These are phyloP conservation scores for Merops nubicus DNA, from an alignment of 2,113 vertebrate genomes.

Conservation along the genomic window DNA sequence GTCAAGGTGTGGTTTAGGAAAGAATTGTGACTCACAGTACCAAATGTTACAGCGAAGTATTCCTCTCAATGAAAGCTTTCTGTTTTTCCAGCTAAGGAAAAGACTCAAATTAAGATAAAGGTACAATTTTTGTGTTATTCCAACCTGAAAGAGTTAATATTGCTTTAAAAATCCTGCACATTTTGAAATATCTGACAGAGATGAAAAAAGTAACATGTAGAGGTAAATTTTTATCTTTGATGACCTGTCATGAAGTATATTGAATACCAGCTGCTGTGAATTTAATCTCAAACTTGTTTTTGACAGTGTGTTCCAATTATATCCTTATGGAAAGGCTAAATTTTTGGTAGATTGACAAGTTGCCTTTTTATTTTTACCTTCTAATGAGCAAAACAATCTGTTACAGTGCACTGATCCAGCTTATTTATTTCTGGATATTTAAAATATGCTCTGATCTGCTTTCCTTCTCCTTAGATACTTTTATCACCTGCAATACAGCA, in stretches of 20 bases:
- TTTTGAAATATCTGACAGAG: slow-evolving; percentile 39
- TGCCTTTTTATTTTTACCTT: slow-evolving; percentile 64
- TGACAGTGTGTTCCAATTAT: slow-evolving; percentile 67
- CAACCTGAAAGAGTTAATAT: slow-evolving; percentile 16
- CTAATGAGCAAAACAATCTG: slow-evolving; percentile 70
- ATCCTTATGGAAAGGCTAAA: slow-evolving; percentile 58
- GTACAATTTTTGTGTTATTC: not conserved
- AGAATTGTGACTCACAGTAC: not conserved
- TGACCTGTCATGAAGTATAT: slow-evolving; percentile 65
- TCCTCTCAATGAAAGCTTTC: not conserved
- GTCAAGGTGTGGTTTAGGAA: not conserved
- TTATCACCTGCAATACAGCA: not conserved
- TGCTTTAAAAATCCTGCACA: not conserved
- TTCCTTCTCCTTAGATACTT: not conserved
- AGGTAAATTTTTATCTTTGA: slow-evolving; percentile 60
- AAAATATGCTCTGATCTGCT: not conserved
- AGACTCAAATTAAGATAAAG: not conserved
- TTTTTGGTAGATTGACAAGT: slow-evolving; percentile 67
- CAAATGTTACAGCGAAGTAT: not conserved
- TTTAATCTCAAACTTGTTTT: slow-evolving; percentile 62
- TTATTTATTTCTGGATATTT: slow-evolving; percentile 53
- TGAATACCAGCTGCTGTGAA: slow-evolving; percentile 62
- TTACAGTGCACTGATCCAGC: slow-evolving; percentile 55
- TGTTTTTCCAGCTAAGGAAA: not conserved
- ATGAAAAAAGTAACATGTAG: slow-evolving; percentile 25